Evolutionary conservation across 2,113 vertebrate genomes (phyloP).

Genomic region (Romanogobio albipinnatus): DNA sequence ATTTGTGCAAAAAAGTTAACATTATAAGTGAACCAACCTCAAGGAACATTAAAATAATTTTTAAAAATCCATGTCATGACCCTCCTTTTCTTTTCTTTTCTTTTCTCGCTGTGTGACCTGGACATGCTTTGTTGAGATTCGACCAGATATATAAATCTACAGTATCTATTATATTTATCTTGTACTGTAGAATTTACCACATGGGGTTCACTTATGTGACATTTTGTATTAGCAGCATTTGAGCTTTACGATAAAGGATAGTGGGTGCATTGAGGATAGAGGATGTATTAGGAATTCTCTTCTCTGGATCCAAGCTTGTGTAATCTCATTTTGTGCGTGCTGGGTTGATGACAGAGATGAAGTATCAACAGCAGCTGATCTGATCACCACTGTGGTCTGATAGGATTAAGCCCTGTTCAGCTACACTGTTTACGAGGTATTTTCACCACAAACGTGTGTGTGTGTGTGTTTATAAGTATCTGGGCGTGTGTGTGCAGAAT

Average conservation of each 20-base stretch:
- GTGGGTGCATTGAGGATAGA: background rate
- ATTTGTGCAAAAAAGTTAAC: too few relatives aligned
- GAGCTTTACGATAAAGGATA: background rate
- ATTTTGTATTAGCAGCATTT: constrained; percentile 6
- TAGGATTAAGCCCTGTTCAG: constrained; percentile 50
- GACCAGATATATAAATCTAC: background rate
- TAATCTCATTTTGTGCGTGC: constrained; percentile 42
- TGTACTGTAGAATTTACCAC: background rate
- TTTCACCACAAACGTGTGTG: constrained; percentile 9
- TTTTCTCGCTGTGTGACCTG: background rate
- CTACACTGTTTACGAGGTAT: constrained; percentile 7
- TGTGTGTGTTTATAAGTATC: background rate
- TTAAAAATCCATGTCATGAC: too few relatives aligned
- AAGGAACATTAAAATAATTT: too few relatives aligned
- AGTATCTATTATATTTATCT: background rate
- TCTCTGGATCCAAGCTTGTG: background rate
- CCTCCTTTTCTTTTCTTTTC: too few relatives aligned
- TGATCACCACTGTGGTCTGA: constrained; percentile 39
- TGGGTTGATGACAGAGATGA: constrained; percentile 44
- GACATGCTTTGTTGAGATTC: background rate
- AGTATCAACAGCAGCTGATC: constrained; percentile 39
- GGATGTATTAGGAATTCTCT: constrained; percentile 20
- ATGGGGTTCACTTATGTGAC: background rate
- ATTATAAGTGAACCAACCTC: too few relatives aligned
- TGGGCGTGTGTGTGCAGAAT: constrained; percentile 6